Evolutionary conservation across 2,797 vertebrate species (phyloP).

Genomic region (Eulemur mongoz): DNA sequence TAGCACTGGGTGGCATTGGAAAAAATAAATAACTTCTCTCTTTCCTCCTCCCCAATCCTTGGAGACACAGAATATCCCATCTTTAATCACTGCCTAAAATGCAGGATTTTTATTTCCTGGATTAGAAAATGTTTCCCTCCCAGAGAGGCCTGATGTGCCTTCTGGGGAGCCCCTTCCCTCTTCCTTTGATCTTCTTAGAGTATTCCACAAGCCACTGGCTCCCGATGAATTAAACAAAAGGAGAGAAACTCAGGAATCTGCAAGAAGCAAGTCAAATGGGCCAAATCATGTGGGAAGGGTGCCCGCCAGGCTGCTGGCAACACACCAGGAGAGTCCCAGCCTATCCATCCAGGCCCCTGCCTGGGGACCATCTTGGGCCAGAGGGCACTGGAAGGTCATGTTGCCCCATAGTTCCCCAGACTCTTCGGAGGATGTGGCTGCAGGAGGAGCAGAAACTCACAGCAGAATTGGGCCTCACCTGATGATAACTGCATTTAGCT

Average conservation of each 20-base stretch:
- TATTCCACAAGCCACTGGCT: background rate
- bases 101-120: constrained; percentile 60
- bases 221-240: constrained; percentile 73
- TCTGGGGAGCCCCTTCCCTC: constrained; percentile 43
- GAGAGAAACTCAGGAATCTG: background rate
- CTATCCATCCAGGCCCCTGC: background rate
- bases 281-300: background rate
- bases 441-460: background rate
- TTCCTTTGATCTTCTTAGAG: constrained; percentile 60
- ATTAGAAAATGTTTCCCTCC: constrained; percentile 57
- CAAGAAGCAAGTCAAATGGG: constrained; percentile 21
- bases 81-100: constrained; percentile 55
- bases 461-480: background rate
- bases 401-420: background rate
- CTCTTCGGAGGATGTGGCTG: background rate
- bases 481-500: background rate
- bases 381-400: background rate
- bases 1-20: background rate
- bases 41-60: background rate
- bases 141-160: constrained; percentile 33
- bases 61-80: constrained; percentile 35
- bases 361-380: background rate
- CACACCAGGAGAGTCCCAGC: background rate
- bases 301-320: background rate
- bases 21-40: background rate